Percentiles rank a stretch among this genome's conserved stretches.
phyloP scores from a whole-genome alignment of 2,797 vertebrate species.

The Characodon lateralis region DNA sequence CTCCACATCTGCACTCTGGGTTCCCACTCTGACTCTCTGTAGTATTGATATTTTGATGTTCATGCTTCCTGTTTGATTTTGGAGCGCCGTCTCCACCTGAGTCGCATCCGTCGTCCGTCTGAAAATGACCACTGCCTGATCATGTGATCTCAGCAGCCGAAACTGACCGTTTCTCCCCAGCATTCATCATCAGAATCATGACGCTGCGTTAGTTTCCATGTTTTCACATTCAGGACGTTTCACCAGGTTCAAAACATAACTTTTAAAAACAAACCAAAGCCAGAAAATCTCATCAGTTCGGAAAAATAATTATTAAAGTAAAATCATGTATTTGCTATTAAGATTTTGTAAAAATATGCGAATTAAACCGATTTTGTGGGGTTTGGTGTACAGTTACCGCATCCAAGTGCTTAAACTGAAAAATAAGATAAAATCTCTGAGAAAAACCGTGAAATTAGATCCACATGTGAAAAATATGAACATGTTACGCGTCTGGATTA shows the following conservation, averaged over 20 bases:
- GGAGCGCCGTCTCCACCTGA: too few species aligned
- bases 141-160: slow-evolving; percentile 39
- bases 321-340: too few species aligned
- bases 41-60: slow-evolving; percentile 10
- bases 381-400: background rate
- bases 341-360: background rate
- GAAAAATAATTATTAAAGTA: too few species aligned
- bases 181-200: background rate
- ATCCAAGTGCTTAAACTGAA: background rate
- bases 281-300: background rate
- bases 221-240: background rate
- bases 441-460: background rate
- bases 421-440: background rate
- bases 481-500: background rate
- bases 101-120: too few species aligned
- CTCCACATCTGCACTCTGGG: slow-evolving; percentile 14
- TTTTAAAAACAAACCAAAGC: background rate
- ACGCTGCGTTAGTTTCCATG: too few species aligned
- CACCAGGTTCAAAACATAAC: too few species aligned
- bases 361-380: background rate
- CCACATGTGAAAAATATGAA: background rate
- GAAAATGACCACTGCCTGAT: slow-evolving; percentile 12
- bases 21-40: slow-evolving; percentile 29
- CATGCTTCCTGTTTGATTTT: slow-evolving; percentile 14
- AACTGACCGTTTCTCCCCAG: background rate